Percentiles rank a stretch among this genome's conserved stretches.
These are phyloP conservation scores for Alloscopus bannaensis DNA, from an alignment of 2,888 invertebrate genomes.

Conservation along the genomic window DNA sequence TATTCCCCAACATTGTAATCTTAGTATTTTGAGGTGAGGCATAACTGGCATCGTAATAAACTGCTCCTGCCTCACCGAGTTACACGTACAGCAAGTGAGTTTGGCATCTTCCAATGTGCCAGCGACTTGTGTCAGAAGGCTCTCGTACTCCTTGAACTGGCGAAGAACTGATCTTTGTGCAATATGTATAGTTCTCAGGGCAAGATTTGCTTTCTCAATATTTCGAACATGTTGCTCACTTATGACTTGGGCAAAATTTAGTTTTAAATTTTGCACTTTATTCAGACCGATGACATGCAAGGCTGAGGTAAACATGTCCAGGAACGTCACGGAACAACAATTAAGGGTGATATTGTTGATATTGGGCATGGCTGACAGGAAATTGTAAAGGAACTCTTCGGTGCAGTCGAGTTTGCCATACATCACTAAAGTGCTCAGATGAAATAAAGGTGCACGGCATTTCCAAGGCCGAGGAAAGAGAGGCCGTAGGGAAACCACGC, in stretches of 20 bases:
- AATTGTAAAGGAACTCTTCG: constrained; percentile 44
- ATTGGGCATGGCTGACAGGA: constrained; percentile 57
- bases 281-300: constrained; percentile 1
- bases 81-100: constrained; percentile 34
- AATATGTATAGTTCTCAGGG: constrained; percentile 28
- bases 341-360: constrained; percentile 39
- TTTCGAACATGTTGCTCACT: constrained; percentile 29
- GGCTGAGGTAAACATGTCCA: constrained; percentile 34
- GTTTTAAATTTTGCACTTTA: constrained; percentile 28
- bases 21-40: constrained; percentile 27
- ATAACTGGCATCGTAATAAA: constrained; percentile 32
- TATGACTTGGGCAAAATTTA: constrained; percentile 43
- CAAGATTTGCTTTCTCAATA: constrained; percentile 36
- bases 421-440: constrained; percentile 38
- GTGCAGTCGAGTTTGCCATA: constrained; percentile 42
- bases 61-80: constrained; percentile 34
- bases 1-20: constrained; percentile 44
- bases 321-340: constrained; percentile 33
- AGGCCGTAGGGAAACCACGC: constrained; percentile 11
- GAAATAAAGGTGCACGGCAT: constrained; percentile 23
- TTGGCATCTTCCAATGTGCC: constrained; percentile 43
- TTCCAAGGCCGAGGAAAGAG: constrained; percentile 55
- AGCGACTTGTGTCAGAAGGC: constrained; percentile 20
- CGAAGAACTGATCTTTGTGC: constrained; percentile 41
- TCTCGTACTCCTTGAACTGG: constrained; percentile 19